phyloP scores from a whole-genome alignment of 2,888 invertebrate species.

The Plebejus argus region DNA sequence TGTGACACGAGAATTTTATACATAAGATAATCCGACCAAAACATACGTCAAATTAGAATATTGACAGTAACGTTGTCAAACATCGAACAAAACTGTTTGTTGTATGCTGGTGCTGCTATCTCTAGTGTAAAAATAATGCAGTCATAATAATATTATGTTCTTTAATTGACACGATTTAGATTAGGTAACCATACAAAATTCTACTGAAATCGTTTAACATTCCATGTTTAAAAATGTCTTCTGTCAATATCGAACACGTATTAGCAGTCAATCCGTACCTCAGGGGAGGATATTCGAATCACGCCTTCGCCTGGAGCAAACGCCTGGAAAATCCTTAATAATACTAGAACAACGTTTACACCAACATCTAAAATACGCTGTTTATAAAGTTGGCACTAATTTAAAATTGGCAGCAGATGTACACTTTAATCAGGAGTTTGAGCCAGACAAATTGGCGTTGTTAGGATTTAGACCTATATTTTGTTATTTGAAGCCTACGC shows the following conservation, averaged over 20 bases:
- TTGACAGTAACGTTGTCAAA: no score
- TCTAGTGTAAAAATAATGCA: no score
- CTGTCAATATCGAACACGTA: slow-evolving; percentile 23
- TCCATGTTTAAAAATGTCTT: background rate
- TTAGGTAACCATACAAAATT: background rate
- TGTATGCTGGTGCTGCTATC: no score
- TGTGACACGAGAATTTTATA: no score
- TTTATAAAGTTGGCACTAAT: slow-evolving; percentile 27
- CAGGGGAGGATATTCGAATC: slow-evolving; percentile 26
- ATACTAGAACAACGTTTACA: slow-evolving; percentile 25
- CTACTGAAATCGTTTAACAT: background rate
- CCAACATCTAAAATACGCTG: slow-evolving; percentile 30
- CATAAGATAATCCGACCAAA: no score
- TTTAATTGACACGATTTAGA: no score
- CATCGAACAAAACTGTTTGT: no score
- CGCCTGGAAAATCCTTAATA: slow-evolving; percentile 29
- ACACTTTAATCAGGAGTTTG: slow-evolving; percentile 4
- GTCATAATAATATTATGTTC: no score
- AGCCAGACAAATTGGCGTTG: background rate
- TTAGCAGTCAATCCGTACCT: slow-evolving; percentile 28
- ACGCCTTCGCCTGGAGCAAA: slow-evolving; percentile 29
- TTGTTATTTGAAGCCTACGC: background rate
- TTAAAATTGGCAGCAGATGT: slow-evolving; percentile 28
- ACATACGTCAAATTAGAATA: no score
- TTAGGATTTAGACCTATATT: background rate